A percentile compares a stretch with the other conserved stretches of the same genome.
Evolutionary conservation across 2,888 invertebrate species (phyloP).

Genomic region (Meloe dianella): DNA sequence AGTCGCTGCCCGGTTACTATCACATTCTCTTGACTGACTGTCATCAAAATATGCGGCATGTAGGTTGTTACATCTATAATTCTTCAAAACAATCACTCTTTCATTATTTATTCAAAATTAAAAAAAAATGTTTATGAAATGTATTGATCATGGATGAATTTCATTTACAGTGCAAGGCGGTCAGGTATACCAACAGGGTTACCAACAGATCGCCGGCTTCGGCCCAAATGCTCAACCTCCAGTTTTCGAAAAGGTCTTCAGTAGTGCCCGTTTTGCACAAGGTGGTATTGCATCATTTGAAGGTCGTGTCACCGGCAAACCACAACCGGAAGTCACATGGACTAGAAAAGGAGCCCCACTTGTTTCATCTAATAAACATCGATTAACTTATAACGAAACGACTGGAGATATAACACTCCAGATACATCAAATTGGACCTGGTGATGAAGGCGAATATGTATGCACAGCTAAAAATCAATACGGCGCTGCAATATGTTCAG

Average conservation of each 20-base stretch:
- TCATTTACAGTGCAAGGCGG: slow-evolving; percentile 57
- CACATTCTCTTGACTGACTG: slow-evolving; percentile 43
- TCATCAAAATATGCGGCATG: slow-evolving; percentile 47
- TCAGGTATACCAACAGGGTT: slow-evolving; percentile 62
- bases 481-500: slow-evolving; percentile 96
- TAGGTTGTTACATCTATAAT: slow-evolving; percentile 34
- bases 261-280: slow-evolving; percentile 93
- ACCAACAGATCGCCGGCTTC: slow-evolving; percentile 61
- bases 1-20: slow-evolving; percentile 58
- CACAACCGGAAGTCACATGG: slow-evolving; percentile 90
- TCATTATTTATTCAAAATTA: neutral
- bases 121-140: neutral
- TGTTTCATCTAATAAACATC: slow-evolving; percentile 84
- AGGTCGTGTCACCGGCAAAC: slow-evolving; percentile 88
- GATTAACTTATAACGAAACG: slow-evolving; percentile 88
- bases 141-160: slow-evolving; percentile 10
- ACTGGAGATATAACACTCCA: slow-evolving; percentile 81
- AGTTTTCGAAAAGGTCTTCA: slow-evolving; percentile 94
- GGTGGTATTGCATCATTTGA: slow-evolving; percentile 94
- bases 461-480: slow-evolving; percentile 94
- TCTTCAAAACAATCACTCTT: slow-evolving; percentile 21
- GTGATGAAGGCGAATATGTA: slow-evolving; percentile 96
- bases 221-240: slow-evolving; percentile 86
- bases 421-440: slow-evolving; percentile 93
- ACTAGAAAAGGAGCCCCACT: slow-evolving; percentile 86